Conservation (phyloP, 2,113 vertebrate genomes). For the Neogale vison region DNA sequence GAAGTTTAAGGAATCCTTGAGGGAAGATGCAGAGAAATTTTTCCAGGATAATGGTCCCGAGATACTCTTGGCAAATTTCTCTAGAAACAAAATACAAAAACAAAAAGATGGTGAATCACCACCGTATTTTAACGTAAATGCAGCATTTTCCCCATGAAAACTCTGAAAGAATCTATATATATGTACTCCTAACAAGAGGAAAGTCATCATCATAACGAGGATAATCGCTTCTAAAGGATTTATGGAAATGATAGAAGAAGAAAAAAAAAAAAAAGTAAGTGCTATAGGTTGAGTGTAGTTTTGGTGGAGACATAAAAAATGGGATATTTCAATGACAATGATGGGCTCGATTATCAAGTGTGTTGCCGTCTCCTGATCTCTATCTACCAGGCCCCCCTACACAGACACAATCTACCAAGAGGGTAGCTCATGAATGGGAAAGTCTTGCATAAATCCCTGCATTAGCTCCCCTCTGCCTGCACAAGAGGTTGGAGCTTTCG, state of each 20-base stretch:
- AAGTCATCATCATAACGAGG: not conserved
- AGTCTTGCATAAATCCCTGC: not conserved
- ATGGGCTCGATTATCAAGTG: not conserved
- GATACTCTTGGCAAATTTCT: not conserved
- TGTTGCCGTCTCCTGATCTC: not conserved
- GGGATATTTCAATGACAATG: not conserved
- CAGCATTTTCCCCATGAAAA: not conserved
- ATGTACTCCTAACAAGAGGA: not conserved
- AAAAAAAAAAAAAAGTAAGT: not conserved
- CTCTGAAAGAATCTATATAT: not conserved
- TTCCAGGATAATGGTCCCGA: not conserved
- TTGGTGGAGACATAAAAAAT: not conserved
- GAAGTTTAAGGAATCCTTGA: slow-evolving; percentile 48
- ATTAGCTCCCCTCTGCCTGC: not conserved
- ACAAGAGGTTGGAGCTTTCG: not conserved
- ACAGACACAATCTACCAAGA: not conserved
- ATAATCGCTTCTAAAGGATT: slow-evolving; percentile 19
- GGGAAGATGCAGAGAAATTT: not conserved
- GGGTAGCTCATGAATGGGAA: no score
- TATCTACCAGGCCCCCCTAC: not conserved
- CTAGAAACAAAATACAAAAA: slow-evolving; percentile 38
- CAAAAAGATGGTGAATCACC: not conserved
- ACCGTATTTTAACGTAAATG: not conserved
- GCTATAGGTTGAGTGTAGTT: not conserved
- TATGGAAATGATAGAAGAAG: not conserved